Conservation (phyloP, 2,113 vertebrate species). For the Morone saxatilis region DNA sequence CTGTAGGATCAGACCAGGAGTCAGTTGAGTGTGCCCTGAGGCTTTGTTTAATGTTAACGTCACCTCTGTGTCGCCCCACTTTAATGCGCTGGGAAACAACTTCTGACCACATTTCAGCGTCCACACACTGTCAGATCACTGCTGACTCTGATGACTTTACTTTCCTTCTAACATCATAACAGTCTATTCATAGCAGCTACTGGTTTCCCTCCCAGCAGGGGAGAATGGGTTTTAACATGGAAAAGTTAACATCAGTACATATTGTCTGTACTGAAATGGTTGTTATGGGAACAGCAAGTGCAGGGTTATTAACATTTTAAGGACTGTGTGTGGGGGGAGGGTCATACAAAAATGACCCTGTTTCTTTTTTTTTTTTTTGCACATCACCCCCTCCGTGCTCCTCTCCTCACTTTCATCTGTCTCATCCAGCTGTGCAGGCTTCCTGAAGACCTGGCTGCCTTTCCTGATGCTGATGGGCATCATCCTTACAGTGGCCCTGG, state of each 20-base stretch:
- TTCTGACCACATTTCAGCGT: background rate
- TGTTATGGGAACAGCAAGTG: slow-evolving; percentile 27
- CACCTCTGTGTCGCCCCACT: background rate
- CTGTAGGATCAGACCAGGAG: too few relatives aligned
- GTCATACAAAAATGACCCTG: background rate
- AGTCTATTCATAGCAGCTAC: background rate
- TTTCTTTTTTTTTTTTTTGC: background rate
- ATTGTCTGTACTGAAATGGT: background rate
- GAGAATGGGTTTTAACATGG: background rate
- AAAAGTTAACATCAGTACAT: background rate
- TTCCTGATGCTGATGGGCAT: slow-evolving; percentile 89
- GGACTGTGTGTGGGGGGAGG: background rate
- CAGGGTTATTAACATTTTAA: background rate
- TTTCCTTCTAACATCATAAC: background rate
- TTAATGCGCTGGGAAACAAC: background rate
- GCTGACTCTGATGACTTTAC: background rate
- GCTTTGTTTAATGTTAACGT: too few relatives aligned
- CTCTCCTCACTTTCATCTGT: slow-evolving; percentile 10
- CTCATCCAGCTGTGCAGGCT: slow-evolving; percentile 87
- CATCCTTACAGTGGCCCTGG: slow-evolving; percentile 87
- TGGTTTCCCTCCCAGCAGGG: background rate
- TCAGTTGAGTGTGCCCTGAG: too few relatives aligned
- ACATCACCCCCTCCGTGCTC: background rate
- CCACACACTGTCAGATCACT: background rate
- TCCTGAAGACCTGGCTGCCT: slow-evolving; percentile 98